Evolutionary conservation across 2,888 invertebrate genomes (phyloP), one percentile per base, ranked within the genome.

Genomic region (Malthinus flaveolus): DNA sequence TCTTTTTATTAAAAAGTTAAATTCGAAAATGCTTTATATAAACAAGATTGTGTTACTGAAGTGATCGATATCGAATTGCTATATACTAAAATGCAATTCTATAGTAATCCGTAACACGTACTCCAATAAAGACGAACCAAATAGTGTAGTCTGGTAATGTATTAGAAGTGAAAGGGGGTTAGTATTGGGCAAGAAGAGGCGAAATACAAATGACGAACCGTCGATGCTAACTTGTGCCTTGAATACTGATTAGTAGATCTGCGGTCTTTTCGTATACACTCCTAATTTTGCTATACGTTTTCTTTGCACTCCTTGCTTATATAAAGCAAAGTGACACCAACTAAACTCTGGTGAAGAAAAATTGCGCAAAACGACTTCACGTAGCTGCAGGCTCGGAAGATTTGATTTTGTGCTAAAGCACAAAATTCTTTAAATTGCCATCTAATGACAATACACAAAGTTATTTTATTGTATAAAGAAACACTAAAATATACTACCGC

Each of bases 171-270:
- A 56, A 56, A 56, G 50, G 49, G 50, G 56, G 56, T 50, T 42
- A 32, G 56, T 50, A 46, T 56, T 50, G 56, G 57, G 52, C 53
- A 57, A 53, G 49, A 47, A 53, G 53, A 52, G 68, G 66, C 64
- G 66, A 70, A 70, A 71, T 71, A 71, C 71, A 71, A 71, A 71
- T 71, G 70, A 71, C 69, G 70, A 70, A 65, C 65, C 67, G 70
- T 71, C 71, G 69, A 71, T 70, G 68, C 65, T 67, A 71, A 68
- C 61, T 64, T 66, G 61, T 66, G 66, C 62, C 66, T 66, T 70
- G 71, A 71, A 71, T 71, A 71, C 70, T 68, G 68, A 71, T 59
- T 50, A 69, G 68, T 57, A 56, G 64, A 64, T 66, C 63, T 64
- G 69, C 63, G 63, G 67, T 67, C 68, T 64, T 64, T 63, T 65